Evolutionary conservation across 1,140 invertebrate species (phyloP).

Genomic region (Steinernema khuongi): DNA sequence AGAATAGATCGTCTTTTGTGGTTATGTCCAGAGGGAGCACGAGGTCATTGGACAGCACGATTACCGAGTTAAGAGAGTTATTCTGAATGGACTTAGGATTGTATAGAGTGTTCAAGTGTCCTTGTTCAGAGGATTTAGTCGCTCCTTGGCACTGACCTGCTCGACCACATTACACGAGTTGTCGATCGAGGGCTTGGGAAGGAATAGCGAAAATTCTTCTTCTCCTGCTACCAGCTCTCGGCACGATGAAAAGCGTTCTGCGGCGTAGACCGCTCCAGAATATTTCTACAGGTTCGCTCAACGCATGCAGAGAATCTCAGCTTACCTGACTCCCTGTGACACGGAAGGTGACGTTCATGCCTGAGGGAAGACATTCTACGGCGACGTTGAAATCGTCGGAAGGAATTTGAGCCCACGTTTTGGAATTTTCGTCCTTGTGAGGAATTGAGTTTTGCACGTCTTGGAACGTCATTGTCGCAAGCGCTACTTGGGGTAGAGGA

Average conservation of each 20-base stretch:
- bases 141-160: constrained; percentile 22
- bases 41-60: constrained; percentile 48
- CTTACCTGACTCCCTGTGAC: neutral
- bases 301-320: neutral
- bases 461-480: no score
- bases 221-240: constrained; percentile 35
- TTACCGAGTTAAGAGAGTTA: constrained; percentile 35
- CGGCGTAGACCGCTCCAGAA: constrained; percentile 44
- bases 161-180: constrained; percentile 50
- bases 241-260: constrained; percentile 45
- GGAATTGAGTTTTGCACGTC: neutral
- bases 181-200: constrained; percentile 35
- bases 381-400: neutral
- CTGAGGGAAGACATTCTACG: neutral
- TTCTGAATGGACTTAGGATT: constrained; percentile 27
- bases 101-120: constrained; percentile 5
- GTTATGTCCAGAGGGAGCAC: constrained; percentile 46
- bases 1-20: constrained; percentile 51
- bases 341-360: neutral
- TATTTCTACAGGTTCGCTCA: constrained; percentile 31
- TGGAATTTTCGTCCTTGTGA: neutral
- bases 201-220: constrained; percentile 41
- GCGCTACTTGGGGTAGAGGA: no score
- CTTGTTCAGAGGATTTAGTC: no score
- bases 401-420: neutral